phyloP scores from a whole-genome alignment of 2,797 vertebrate species.

The Eupleurogrammus muticus region DNA sequence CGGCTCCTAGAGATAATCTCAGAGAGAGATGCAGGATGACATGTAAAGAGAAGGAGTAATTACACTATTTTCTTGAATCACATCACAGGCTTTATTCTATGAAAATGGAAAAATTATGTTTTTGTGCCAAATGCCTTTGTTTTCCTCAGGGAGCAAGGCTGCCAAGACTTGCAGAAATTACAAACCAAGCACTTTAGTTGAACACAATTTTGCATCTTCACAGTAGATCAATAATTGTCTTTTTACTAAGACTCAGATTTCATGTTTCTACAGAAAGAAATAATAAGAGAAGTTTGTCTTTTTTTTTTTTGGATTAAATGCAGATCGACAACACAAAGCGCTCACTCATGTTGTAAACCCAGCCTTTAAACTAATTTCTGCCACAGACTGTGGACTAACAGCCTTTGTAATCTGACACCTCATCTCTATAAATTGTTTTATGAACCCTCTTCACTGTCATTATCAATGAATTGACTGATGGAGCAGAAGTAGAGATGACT shows the following conservation, averaged over 20 bases:
- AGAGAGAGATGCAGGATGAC: neutral
- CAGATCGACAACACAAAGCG: conserved; percentile 7
- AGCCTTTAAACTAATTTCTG: conserved; percentile 62
- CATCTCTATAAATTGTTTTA: conserved; percentile 76
- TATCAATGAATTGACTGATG: conserved; percentile 69
- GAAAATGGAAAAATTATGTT: neutral
- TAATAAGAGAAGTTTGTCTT: conserved; percentile 13
- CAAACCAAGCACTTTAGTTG: conserved; percentile 20
- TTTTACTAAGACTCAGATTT: neutral
- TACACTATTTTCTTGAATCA: neutral
- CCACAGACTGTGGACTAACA: conserved; percentile 61
- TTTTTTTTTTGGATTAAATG: conserved; percentile 16
- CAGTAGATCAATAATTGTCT: conserved; percentile 10
- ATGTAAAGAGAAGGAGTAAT: neutral
- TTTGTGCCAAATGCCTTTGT: neutral
- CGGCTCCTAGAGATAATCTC: neutral
- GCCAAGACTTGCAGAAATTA: conserved; percentile 12
- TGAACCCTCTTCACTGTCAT: conserved; percentile 64
- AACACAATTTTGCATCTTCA: conserved; percentile 22
- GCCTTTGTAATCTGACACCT: conserved; percentile 72
- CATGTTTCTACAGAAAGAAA: conserved; percentile 9
- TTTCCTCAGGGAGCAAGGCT: conserved; percentile 16
- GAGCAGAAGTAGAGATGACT: conserved; percentile 48
- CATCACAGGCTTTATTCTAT: neutral
- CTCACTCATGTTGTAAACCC: conserved; percentile 46